Conservation (phyloP, 1,140 invertebrate species). For the Lanistes nyassanus region DNA sequence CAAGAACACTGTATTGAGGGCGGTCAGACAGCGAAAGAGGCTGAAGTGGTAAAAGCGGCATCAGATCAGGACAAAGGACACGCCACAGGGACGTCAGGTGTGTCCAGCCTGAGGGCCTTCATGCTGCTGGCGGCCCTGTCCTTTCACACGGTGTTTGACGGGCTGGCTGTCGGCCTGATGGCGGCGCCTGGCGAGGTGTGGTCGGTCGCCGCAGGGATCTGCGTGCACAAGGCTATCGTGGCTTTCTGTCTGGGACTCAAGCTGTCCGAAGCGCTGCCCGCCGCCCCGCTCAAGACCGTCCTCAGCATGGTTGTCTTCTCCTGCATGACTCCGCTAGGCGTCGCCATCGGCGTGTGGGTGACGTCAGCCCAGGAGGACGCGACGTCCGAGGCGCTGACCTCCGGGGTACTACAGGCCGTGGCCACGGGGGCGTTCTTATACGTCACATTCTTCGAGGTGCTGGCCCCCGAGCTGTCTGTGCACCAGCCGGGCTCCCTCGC, state of each 20-base stretch:
- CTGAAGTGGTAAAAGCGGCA: too few species aligned
- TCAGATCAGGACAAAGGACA: neutral
- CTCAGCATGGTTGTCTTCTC: constrained; percentile 69
- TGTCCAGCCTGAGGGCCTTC: constrained; percentile 37
- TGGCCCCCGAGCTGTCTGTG: constrained; percentile 70
- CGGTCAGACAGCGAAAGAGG: neutral
- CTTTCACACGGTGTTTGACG: constrained; percentile 51
- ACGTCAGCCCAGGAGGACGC: constrained; percentile 44
- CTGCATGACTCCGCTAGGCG: constrained; percentile 73
- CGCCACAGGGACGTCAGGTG: neutral
- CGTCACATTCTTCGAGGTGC: constrained; percentile 89
- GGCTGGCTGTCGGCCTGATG: constrained; percentile 40
- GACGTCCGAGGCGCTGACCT: constrained; percentile 54
- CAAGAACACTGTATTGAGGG: too few species aligned
- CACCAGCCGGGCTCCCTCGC: neutral
- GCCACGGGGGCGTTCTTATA: constrained; percentile 92
- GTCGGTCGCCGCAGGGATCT: neutral
- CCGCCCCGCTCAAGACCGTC: constrained; percentile 65
- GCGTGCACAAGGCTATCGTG: constrained; percentile 79
- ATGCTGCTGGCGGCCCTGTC: constrained; percentile 44
- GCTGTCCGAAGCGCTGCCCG: constrained; percentile 71
- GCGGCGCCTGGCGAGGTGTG: constrained; percentile 72
- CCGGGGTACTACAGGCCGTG: constrained; percentile 72
- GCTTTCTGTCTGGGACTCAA: constrained; percentile 80
- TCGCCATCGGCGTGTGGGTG: constrained; percentile 72